Evolutionary conservation across 2,797 vertebrate genomes (phyloP), one percentile per base, ranked within the genome.

Genomic region (Melopsittacus undulatus): DNA sequence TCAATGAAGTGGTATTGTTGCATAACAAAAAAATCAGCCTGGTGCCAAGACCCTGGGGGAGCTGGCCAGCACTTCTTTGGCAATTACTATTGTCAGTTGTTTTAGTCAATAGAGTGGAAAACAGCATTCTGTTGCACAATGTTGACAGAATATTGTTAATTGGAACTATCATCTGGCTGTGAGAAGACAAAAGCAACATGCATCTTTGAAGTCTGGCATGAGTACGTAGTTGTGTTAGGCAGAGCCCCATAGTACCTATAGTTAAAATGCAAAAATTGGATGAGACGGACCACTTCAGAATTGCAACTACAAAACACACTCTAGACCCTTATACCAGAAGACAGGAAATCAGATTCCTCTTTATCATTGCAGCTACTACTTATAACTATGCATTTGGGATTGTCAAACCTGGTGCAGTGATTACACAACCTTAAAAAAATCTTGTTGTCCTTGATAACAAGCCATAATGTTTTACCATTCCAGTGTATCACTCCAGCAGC

Each of bases 91-190:
- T 42, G 23, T 36, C 20, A 34, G 8, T 18, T 70, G 42, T 17
- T 40, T 62, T n/a, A n/a, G 27, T 51, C 49, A 26, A 3, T 1
- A 42, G 7, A 38, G 5, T 20, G 13, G 16, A 27, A 72, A 72
- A 68, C 20, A 23, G 5, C 32, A 46, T 32, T 43, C 5, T 5
- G 5, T 75, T 64, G 6, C 16, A 61, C 0, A 0, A 22, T 22
- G 15, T 19, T 64, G 51, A 22, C 17, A 56, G 9, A 29, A 19
- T 52, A 83, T 80, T 36, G 5, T 17, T 85, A 56, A 27, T 36
- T 68, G 9, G 7, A 75, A 34, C 45, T n/a, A n/a, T 61, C 22
- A 42, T 56, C 20, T 57, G 34, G 2, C 59, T 61, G 11, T 62
- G 34, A 83, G 49, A 57, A 90, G 49, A 66, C 29, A 66, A 83